Conservation (phyloP, 53 echinoderm and acorn worm genomes). For the Astropecten irregularis region DNA sequence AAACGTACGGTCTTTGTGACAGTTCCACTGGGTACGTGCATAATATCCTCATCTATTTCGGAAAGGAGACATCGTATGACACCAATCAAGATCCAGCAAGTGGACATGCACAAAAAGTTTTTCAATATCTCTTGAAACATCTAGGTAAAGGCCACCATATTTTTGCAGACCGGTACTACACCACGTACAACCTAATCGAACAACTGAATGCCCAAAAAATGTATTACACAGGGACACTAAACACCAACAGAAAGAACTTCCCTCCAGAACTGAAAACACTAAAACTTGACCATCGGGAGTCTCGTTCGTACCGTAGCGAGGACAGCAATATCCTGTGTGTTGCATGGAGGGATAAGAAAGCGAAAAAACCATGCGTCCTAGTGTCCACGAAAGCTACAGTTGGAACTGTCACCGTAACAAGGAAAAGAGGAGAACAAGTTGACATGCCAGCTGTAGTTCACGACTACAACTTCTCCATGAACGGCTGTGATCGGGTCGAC, state of each 20-base stretch:
- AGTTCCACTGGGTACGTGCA: slow-evolving; percentile 56
- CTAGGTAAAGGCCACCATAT: slow-evolving; percentile 51
- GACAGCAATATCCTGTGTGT: no score
- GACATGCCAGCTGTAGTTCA: slow-evolving; percentile 41
- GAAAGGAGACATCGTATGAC: slow-evolving; percentile 48
- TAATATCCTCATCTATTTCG: slow-evolving; percentile 42
- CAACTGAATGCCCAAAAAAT: slow-evolving; percentile 14
- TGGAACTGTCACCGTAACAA: no score
- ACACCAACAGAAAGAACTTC: no score
- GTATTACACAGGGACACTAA: slow-evolving; percentile 46
- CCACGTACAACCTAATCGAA: slow-evolving; percentile 23
- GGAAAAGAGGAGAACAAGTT: not conserved
- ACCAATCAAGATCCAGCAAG: not conserved
- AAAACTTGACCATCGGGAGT: no score
- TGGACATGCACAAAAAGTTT: slow-evolving; percentile 50
- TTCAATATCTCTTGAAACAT: slow-evolving; percentile 22
- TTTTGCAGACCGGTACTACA: slow-evolving; percentile 47
- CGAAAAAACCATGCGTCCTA: no score
- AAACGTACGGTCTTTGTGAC: slow-evolving; percentile 54
- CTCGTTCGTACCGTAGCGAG: no score
- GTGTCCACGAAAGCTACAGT: no score
- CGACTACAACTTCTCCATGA: slow-evolving; percentile 37
- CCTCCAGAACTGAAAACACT: no score
- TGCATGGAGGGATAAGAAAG: no score
- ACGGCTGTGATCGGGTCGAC: slow-evolving; percentile 48